Evolutionary conservation across 2,888 invertebrate species (phyloP).

Genomic region (Eupeodes latifasciatus): DNA sequence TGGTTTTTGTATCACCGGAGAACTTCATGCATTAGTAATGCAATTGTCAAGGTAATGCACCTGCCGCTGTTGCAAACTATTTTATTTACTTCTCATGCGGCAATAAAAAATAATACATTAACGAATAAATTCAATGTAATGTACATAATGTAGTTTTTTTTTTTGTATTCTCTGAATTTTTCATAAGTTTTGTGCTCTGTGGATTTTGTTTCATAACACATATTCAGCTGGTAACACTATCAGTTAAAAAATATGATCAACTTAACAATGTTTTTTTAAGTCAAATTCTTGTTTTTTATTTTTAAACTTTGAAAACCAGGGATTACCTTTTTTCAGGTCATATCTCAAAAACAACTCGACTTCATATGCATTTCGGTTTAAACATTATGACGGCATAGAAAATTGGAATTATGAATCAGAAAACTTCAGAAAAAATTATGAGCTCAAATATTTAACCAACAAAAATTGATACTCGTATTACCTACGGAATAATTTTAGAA

Average conservation of each 20-base stretch:
- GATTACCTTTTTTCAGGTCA: too few species aligned
- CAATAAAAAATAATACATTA: conserved; percentile 10
- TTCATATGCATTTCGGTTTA: too few species aligned
- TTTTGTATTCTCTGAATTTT: conserved; percentile 64
- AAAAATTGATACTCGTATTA: too few species aligned
- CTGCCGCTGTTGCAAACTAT: conserved; percentile 54
- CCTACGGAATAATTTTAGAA: too few species aligned
- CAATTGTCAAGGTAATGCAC: conserved; percentile 76
- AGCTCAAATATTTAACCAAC: too few species aligned
- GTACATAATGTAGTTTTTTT: conserved; percentile 12
- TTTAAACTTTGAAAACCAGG: too few species aligned
- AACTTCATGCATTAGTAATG: conserved; percentile 68
- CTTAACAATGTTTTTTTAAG: background rate
- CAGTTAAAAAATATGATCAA: background rate
- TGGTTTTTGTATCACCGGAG: background rate
- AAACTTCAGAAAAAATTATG: too few species aligned
- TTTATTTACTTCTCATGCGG: conserved; percentile 54
- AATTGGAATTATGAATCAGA: too few species aligned
- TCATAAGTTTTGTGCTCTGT: conserved; percentile 68
- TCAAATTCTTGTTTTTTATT: too few species aligned
- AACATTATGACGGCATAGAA: too few species aligned
- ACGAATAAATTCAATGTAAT: conserved; percentile 70
- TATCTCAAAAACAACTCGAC: too few species aligned
- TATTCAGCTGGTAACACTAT: conserved; percentile 51
- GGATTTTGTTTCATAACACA: conserved; percentile 68